A percentile compares a stretch with the other conserved stretches of the same genome.
Evolutionary conservation across 2,113 vertebrate genomes (phyloP).

Genomic region (Corydoras sp.): DNA sequence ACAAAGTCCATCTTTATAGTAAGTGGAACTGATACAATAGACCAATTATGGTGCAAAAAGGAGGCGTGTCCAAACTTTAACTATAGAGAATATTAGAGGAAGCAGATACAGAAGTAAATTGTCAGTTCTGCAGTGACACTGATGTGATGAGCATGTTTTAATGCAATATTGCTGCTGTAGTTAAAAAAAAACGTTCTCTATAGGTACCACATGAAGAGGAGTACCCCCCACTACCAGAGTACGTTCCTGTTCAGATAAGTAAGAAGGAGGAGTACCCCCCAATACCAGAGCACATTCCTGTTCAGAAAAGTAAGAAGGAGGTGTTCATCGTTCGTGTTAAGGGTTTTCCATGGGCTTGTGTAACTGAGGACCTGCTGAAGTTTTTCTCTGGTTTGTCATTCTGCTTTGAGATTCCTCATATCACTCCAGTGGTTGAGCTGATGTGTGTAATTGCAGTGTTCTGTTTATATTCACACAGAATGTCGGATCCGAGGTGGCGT

Average conservation of each 20-base stretch:
- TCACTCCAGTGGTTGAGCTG: not conserved
- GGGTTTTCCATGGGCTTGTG: conserved; percentile 82
- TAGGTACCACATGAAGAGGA: conserved; percentile 50
- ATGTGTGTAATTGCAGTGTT: conserved; percentile 40
- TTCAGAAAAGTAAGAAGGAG: conserved; percentile 49
- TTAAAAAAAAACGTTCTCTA: too few relatives aligned
- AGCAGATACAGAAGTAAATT: too few relatives aligned
- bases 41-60: too few relatives aligned
- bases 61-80: too few relatives aligned
- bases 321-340: conserved; percentile 79
- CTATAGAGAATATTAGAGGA: too few relatives aligned
- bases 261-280: conserved; percentile 58
- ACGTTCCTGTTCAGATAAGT: conserved; percentile 45
- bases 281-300: conserved; percentile 51
- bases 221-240: conserved; percentile 64
- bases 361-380: conserved; percentile 75
- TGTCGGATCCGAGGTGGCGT: conserved; percentile 77
- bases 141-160: too few relatives aligned
- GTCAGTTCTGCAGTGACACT: too few relatives aligned
- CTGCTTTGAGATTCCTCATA: not conserved
- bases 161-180: too few relatives aligned
- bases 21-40: too few relatives aligned
- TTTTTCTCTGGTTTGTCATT: conserved; percentile 80
- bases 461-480: conserved; percentile 45
- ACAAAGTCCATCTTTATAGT: too few relatives aligned